These are phyloP conservation scores for Nysson spinosus DNA, from an alignment of 2,888 invertebrate species.

Conservation along the genomic window DNA sequence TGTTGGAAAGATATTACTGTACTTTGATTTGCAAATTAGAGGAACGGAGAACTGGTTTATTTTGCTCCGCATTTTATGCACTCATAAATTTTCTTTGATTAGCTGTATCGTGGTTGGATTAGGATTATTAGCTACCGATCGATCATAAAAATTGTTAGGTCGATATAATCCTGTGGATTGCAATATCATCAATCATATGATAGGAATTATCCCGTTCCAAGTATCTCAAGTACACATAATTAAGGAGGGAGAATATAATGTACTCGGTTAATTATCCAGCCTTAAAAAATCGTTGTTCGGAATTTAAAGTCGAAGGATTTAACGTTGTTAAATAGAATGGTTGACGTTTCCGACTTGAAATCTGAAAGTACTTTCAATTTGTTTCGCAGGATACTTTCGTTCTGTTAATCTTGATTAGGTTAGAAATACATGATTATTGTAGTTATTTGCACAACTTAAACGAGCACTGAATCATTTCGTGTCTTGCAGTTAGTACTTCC, in stretches of 20 bases:
- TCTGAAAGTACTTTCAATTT: background rate
- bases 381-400: background rate
- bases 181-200: slow-evolving; percentile 15
- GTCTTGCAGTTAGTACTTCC: too few relatives aligned
- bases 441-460: too few relatives aligned
- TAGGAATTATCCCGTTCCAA: background rate
- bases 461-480: too few relatives aligned
- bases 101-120: too few relatives aligned
- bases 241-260: background rate
- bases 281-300: background rate
- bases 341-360: slow-evolving; percentile 1
- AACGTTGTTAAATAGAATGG: background rate
- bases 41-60: too few relatives aligned
- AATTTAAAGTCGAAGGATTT: background rate
- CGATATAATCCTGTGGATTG: background rate
- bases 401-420: too few relatives aligned
- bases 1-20: too few relatives aligned
- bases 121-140: background rate
- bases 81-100: slow-evolving; percentile 47
- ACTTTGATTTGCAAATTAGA: too few relatives aligned
- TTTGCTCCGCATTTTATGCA: slow-evolving; percentile 26
- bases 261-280: slow-evolving; percentile 3
- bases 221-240: background rate
- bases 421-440: too few relatives aligned
- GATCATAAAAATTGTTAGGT: slow-evolving; percentile 43